Percentiles rank a stretch among this genome's conserved stretches.
Conservation (phyloP, 2,113 vertebrate species). For the Poeciliopsis retropinna region DNA sequence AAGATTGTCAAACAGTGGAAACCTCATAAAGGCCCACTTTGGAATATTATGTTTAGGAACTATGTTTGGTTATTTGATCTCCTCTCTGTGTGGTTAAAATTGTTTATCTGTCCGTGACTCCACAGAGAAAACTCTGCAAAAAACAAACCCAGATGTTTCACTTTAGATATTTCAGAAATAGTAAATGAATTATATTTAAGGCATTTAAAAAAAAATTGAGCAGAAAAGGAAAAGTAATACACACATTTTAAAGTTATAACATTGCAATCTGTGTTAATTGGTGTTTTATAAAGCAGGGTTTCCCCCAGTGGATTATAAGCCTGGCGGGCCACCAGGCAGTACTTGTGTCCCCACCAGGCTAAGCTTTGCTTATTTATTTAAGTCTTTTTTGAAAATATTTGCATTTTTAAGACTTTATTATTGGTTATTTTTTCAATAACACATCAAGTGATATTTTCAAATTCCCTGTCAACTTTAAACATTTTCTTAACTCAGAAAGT, state of each 20-base stretch:
- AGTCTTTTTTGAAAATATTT: too few relatives aligned
- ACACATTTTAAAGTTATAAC: neutral
- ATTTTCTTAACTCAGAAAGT: too few relatives aligned
- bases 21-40: neutral
- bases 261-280: neutral
- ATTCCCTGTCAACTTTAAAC: too few relatives aligned
- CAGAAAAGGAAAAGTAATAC: neutral
- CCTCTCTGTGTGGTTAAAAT: neutral
- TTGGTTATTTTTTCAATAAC: too few relatives aligned
- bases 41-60: neutral
- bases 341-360: too few relatives aligned
- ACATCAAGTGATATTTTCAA: too few relatives aligned
- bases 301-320: too few relatives aligned
- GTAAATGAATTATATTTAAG: neutral
- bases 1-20: neutral
- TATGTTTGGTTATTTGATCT: neutral
- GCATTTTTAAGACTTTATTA: too few relatives aligned
- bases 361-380: too few relatives aligned
- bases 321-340: too few relatives aligned
- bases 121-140: neutral
- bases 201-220: neutral
- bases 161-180: neutral
- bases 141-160: neutral
- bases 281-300: too few relatives aligned
- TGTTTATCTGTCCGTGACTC: neutral